A percentile compares a stretch with the other conserved stretches of the same genome.
Evolutionary conservation across 2,888 invertebrate genomes (phyloP).

Genomic region (Griposia aprilina): DNA sequence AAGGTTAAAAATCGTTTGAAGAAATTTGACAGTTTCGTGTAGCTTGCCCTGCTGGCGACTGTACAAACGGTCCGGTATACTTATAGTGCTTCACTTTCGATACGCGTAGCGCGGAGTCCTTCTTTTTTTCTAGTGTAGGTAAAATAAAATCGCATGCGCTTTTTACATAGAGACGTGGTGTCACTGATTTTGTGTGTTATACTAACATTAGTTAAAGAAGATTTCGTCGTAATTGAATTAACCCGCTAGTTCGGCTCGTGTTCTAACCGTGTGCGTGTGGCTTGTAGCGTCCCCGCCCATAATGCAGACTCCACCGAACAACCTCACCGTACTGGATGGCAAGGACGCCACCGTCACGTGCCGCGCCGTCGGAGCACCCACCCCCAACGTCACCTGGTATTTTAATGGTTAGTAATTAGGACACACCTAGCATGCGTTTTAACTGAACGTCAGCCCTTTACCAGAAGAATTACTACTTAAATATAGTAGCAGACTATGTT

Average conservation of each 20-base stretch:
- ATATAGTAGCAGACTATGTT: background rate
- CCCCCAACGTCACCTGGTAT: constrained; percentile 97
- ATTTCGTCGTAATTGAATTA: constrained; percentile 45
- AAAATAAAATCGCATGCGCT: constrained; percentile 58
- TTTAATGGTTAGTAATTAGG: constrained; percentile 94
- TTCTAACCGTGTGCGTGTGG: constrained; percentile 86
- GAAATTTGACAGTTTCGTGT: too few relatives aligned
- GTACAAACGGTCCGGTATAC: too few relatives aligned
- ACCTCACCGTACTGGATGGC: constrained; percentile 97
- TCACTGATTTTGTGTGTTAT: constrained; percentile 48
- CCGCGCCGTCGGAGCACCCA: constrained; percentile 97
- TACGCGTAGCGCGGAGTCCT: too few relatives aligned
- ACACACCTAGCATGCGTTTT: constrained; percentile 18
- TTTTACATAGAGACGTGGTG: constrained; percentile 33
- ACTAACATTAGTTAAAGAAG: constrained; percentile 40
- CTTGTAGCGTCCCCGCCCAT: constrained; percentile 96
- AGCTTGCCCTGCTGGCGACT: too few relatives aligned
- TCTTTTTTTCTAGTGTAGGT: too few relatives aligned
- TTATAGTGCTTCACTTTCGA: too few relatives aligned
- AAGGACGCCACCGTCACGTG: constrained; percentile 97
- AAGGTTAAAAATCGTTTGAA: too few relatives aligned
- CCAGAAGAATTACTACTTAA: background rate
- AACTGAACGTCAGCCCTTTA: background rate
- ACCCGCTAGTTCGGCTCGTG: constrained; percentile 69
- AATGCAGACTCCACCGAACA: constrained; percentile 95